Evolutionary conservation across 2,797 vertebrate species (phyloP).

Genomic region (Rachycentron canadum): DNA sequence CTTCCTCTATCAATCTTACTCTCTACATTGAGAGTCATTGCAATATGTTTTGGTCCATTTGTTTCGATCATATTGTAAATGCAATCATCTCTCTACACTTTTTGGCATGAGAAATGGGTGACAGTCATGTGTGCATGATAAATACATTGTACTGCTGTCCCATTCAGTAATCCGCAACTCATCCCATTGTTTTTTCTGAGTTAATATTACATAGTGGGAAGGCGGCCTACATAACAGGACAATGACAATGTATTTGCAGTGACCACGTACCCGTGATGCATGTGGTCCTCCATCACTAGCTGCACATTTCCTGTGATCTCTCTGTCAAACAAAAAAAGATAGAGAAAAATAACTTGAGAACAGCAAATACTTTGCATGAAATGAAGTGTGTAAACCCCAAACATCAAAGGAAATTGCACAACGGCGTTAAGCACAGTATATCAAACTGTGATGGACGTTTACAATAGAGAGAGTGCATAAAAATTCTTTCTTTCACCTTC

Average conservation of each 20-base stretch:
- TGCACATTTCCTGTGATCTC: not conserved
- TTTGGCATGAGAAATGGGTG: not conserved
- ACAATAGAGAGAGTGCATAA: not conserved
- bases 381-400: not conserved
- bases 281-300: not conserved
- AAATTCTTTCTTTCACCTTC: not conserved
- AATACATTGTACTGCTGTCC: not conserved
- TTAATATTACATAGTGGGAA: not conserved
- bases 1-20: slow-evolving; percentile 63
- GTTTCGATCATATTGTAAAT: slow-evolving; percentile 58
- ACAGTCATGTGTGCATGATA: not conserved
- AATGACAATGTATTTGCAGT: not conserved
- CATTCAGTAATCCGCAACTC: not conserved
- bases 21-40: slow-evolving; percentile 44
- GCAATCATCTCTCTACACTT: slow-evolving; percentile 34
- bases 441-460: not conserved
- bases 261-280: not conserved
- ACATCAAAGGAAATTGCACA: not conserved
- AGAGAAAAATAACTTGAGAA: not conserved
- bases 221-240: not conserved
- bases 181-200: not conserved
- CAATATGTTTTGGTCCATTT: slow-evolving; percentile 56
- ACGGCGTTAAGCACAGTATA: not conserved
- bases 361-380: not conserved
- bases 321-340: not conserved